These are phyloP conservation scores for Sitophilus oryzae DNA, from an alignment of 1,140 invertebrate species.

Conservation along the genomic window DNA sequence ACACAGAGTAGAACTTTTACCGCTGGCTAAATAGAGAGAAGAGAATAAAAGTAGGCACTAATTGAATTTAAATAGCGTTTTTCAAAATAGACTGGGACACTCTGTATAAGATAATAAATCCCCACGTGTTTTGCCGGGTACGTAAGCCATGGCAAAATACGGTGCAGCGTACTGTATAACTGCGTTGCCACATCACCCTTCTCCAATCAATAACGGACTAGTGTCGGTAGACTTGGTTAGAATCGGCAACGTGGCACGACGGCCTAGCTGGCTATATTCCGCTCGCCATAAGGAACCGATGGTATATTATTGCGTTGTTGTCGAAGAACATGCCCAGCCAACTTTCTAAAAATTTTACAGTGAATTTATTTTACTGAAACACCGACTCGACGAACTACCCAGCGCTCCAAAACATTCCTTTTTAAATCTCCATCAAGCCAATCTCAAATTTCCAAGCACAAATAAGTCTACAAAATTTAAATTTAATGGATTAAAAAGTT, in stretches of 20 bases:
- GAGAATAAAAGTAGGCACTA: too few species aligned
- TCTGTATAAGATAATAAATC: conserved; percentile 10
- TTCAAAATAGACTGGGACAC: too few species aligned
- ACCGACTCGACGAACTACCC: too few species aligned
- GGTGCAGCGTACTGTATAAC: conserved; percentile 42
- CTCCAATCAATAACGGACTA: conserved; percentile 41
- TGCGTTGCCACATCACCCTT: conserved; percentile 34
- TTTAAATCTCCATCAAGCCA: too few species aligned
- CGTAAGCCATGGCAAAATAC: conserved; percentile 27
- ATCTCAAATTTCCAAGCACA: too few species aligned
- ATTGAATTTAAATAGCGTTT: too few species aligned
- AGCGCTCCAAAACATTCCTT: too few species aligned
- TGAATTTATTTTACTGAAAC: not conserved
- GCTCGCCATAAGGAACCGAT: conserved; percentile 26
- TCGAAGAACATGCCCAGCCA: not conserved
- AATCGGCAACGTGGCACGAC: conserved; percentile 28
- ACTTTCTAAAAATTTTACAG: not conserved
- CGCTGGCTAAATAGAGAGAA: too few species aligned
- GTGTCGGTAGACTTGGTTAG: conserved; percentile 23
- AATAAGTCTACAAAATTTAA: too few species aligned
- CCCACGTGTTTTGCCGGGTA: conserved; percentile 18
- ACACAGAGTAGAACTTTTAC: too few species aligned
- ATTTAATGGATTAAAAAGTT: too few species aligned
- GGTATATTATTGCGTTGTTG: conserved; percentile 22
- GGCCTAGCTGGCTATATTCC: conserved; percentile 21